phyloP scores from a whole-genome alignment of 1,140 invertebrate species.

The Lepidurus couesii region DNA sequence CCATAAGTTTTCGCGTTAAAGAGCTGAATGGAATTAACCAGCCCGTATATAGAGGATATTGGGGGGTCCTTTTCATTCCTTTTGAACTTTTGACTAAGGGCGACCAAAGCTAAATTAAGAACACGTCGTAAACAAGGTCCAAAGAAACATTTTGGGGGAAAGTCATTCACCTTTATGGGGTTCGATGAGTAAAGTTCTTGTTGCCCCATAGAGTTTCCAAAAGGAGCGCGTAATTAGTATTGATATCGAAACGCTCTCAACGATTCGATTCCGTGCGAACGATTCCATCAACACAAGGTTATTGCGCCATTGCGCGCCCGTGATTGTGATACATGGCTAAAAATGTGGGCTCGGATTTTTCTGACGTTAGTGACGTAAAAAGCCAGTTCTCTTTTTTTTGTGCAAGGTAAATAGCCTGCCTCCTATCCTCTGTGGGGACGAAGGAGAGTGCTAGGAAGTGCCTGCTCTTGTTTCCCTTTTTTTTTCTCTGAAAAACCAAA shows the following conservation, averaged over 20 bases:
- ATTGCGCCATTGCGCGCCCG: too few relatives aligned
- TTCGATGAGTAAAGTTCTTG: not conserved
- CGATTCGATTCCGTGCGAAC: too few relatives aligned
- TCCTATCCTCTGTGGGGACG: not conserved
- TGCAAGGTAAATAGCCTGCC: not conserved
- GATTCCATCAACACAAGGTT: too few relatives aligned
- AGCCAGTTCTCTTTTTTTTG: too few relatives aligned
- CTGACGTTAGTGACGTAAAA: too few relatives aligned
- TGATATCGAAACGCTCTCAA: too few relatives aligned
- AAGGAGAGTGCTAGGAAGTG: constrained; percentile 10
- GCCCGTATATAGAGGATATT: not conserved
- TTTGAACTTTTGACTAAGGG: not conserved
- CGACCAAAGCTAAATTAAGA: constrained; percentile 18
- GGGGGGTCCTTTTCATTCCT: not conserved
- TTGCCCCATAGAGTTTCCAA: too few relatives aligned
- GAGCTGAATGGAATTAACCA: not conserved
- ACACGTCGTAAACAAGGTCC: not conserved
- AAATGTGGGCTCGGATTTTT: too few relatives aligned
- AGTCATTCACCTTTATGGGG: not conserved
- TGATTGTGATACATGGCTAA: too few relatives aligned
- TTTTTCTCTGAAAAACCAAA: not conserved
- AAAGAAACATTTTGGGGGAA: not conserved
- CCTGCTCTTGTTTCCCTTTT: constrained; percentile 21
- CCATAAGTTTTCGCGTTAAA: not conserved
- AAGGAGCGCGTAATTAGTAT: too few relatives aligned